phyloP scores from a whole-genome alignment of 2,113 vertebrate species.

The Melanerpes formicivorus region DNA sequence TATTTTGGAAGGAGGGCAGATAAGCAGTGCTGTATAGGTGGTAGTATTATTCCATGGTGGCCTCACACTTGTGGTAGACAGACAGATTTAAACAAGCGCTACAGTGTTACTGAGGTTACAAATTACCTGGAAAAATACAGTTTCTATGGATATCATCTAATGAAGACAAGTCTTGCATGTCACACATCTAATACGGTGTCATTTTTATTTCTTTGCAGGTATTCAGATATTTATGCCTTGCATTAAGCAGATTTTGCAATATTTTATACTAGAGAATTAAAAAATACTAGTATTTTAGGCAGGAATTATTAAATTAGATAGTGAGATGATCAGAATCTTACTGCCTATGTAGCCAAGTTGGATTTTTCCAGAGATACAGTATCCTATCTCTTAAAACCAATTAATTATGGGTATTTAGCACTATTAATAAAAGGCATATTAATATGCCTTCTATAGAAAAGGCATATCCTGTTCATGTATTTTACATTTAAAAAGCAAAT shows the following conservation, averaged over 20 bases:
- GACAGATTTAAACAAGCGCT: slow-evolving; percentile 57
- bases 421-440: neutral
- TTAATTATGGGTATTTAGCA: slow-evolving; percentile 1
- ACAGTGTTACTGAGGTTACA: slow-evolving; percentile 41
- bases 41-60: slow-evolving; percentile 44
- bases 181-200: neutral
- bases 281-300: neutral
- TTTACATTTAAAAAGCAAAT: slow-evolving; percentile 43
- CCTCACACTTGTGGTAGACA: slow-evolving; percentile 60
- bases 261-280: neutral
- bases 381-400: slow-evolving; percentile 13
- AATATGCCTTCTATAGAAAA: neutral
- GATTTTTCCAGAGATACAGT: slow-evolving; percentile 53
- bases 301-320: slow-evolving; percentile 29
- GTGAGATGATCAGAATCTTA: slow-evolving; percentile 9
- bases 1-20: slow-evolving; percentile 28
- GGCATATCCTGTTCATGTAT: neutral
- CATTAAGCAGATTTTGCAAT: neutral
- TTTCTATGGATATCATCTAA: slow-evolving; percentile 61
- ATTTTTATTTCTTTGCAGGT: slow-evolving; percentile 3
- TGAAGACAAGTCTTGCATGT: slow-evolving; percentile 10
- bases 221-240: neutral
- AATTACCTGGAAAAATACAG: slow-evolving; percentile 61
- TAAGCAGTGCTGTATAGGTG: slow-evolving; percentile 47
- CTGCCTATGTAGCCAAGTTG: neutral